Evolutionary conservation across 2,888 invertebrate species (phyloP).

Genomic region (Cremastinae sp.): DNA sequence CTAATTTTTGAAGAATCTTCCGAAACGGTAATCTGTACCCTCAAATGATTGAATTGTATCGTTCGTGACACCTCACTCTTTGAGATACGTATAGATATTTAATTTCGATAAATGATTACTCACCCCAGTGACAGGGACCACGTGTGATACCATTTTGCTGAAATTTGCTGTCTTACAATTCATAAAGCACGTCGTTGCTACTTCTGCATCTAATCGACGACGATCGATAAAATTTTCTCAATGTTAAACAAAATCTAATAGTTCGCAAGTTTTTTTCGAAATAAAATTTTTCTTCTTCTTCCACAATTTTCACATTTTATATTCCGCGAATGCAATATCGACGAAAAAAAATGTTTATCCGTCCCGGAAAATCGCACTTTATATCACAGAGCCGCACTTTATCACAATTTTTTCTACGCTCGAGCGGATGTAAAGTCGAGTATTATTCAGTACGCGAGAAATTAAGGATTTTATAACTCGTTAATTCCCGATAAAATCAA

Average conservation of each 20-base stretch:
- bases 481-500: conserved; percentile 23
- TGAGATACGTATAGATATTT: too few relatives aligned
- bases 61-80: too few relatives aligned
- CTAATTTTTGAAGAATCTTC: too few relatives aligned
- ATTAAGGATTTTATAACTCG: conserved; percentile 4
- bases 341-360: not conserved
- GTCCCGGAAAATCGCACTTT: not conserved
- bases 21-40: too few relatives aligned
- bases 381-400: conserved; percentile 13
- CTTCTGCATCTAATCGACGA: conserved; percentile 71
- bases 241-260: conserved; percentile 64
- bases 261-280: conserved; percentile 64
- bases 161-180: conserved; percentile 70
- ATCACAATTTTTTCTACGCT: not conserved
- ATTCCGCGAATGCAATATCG: not conserved
- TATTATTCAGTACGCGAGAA: not conserved
- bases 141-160: conserved; percentile 74
- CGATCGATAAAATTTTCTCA: conserved; percentile 67
- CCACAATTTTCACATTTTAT: conserved; percentile 30
- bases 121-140: conserved; percentile 73
- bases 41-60: too few relatives aligned
- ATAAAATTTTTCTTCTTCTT: not conserved
- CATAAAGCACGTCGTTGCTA: conserved; percentile 71
- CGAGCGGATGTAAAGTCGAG: not conserved
- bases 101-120: conserved; percentile 56